phyloP scores from a whole-genome alignment of 2,113 vertebrate species.

The Periophthalmus modestus region DNA sequence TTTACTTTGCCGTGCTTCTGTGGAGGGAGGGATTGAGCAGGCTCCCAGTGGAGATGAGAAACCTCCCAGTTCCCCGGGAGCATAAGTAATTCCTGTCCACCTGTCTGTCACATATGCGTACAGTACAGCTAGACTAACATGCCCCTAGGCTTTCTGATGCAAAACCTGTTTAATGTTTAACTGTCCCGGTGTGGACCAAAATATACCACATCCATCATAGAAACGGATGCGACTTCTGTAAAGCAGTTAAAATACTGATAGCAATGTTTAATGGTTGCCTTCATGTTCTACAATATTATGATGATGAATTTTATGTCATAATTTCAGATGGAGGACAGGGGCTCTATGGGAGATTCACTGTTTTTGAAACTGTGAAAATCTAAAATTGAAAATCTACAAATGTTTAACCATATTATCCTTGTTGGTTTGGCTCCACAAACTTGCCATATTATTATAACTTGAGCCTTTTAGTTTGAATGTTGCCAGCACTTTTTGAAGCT shows the following conservation, averaged over 20 bases:
- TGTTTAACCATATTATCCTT: too few species aligned
- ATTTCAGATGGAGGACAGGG: too few species aligned
- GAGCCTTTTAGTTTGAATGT: too few species aligned
- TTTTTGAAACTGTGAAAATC: too few species aligned
- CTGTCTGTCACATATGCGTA: constrained; percentile 46
- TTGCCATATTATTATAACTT: too few species aligned
- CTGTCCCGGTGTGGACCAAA: constrained; percentile 36
- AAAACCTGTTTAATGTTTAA: constrained; percentile 36
- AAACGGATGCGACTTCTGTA: not conserved
- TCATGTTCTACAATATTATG: too few species aligned
- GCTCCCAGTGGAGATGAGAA: constrained; percentile 48
- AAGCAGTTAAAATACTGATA: not conserved
- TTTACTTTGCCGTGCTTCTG: constrained; percentile 53
- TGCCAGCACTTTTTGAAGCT: too few species aligned
- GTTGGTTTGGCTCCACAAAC: too few species aligned
- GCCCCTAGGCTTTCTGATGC: constrained; percentile 53
- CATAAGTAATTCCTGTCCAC: constrained; percentile 52
- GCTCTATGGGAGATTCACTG: too few species aligned
- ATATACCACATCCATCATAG: constrained; percentile 35
- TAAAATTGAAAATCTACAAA: too few species aligned
- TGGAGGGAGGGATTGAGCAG: constrained; percentile 44
- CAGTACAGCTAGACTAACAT: constrained; percentile 36
- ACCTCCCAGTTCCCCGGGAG: constrained; percentile 38
- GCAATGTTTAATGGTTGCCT: not conserved
- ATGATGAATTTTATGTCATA: too few species aligned